Base-by-base conservation (phyloP, 2,888 invertebrate genomes). In the Orchestes rusci region DNA sequence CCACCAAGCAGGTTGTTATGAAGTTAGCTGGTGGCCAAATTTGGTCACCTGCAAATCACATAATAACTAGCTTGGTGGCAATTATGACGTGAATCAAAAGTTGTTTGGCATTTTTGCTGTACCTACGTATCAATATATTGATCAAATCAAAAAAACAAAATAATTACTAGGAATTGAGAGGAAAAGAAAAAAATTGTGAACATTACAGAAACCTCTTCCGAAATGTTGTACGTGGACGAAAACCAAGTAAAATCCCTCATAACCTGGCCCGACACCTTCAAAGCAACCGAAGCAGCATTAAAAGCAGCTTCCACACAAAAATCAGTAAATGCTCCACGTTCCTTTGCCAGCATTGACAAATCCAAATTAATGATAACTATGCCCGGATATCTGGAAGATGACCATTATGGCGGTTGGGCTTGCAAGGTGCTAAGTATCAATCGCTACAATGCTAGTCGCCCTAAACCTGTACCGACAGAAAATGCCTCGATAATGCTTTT, bases 371-470 rank as follows among this genome's bases (percentile, higher is more conserved):
- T 71, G 19, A 41, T 71, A 1, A 62, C 69, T n/a, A 73, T 73
- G 73, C 70, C 73, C 2, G 71, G 70, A 12, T 71, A 58, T 52
- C 63, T 73, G 30, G 67, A 68, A 17, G 58, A 56, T 20, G 42
- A 59, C 16, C 49, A 50, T 17, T 58, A 52, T 29, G 58, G 56
- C 0, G 56, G 54, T 15, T 43, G 74, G 33, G 72, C 69, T n/a
- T 73, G 73, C 53, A 75, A 75, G 59, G 43, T 74, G 41, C 71
- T 75, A 2, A 72, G 73, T 2, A 61, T 61, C 1, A 72, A 70
- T 43, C 54, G 61, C 0, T 51, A 56, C 1, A 75, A 75, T 56
- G 47, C 51, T n/a, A 46, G 56, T 10, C 51, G 53, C 45, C 18
- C 50, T 17, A 60, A 71, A 32, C 69, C 73, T 2, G 64, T 72